These are phyloP conservation scores for Cyprinella venusta DNA, from an alignment of 2,797 vertebrate genomes.

Conservation along the genomic window DNA sequence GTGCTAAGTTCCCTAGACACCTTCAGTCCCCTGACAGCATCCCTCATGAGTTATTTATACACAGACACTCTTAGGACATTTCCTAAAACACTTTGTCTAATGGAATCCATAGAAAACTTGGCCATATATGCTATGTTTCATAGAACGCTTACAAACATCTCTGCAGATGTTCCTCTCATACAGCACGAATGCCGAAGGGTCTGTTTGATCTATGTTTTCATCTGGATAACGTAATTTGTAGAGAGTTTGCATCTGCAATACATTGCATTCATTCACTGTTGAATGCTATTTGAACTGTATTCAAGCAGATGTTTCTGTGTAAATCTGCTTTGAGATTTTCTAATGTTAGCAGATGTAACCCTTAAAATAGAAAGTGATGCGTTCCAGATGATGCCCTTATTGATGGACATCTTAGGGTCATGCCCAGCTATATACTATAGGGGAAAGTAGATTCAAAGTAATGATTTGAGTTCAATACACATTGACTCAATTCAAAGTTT, in stretches of 20 bases:
- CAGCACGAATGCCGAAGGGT: not conserved
- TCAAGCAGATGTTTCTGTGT: slow-evolving; percentile 14
- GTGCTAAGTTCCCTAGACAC: slow-evolving; percentile 30
- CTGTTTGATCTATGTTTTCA: not conserved
- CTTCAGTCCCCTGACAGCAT: slow-evolving; percentile 21
- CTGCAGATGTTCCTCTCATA: slow-evolving; percentile 8
- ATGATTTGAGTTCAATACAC: not conserved
- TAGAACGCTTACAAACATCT: slow-evolving; percentile 3
- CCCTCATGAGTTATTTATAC: slow-evolving; percentile 39
- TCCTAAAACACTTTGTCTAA: slow-evolving; percentile 21
- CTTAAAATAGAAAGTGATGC: not conserved
- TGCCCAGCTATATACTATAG: not conserved
- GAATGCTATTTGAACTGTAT: not conserved
- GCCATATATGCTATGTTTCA: slow-evolving; percentile 4
- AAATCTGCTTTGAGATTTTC: slow-evolving; percentile 16
- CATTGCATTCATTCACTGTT: not conserved
- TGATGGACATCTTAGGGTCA: not conserved
- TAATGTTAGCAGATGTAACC: slow-evolving; percentile 14
- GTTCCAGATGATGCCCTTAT: not conserved
- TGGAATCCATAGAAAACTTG: slow-evolving; percentile 1
- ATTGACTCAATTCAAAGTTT: not conserved
- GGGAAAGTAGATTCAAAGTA: not conserved
- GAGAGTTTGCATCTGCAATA: slow-evolving; percentile 6
- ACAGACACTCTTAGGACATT: slow-evolving; percentile 4
- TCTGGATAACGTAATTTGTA: not conserved